phyloP scores from a whole-genome alignment of 2,888 invertebrate species.

The Tetragonisca angustula region DNA sequence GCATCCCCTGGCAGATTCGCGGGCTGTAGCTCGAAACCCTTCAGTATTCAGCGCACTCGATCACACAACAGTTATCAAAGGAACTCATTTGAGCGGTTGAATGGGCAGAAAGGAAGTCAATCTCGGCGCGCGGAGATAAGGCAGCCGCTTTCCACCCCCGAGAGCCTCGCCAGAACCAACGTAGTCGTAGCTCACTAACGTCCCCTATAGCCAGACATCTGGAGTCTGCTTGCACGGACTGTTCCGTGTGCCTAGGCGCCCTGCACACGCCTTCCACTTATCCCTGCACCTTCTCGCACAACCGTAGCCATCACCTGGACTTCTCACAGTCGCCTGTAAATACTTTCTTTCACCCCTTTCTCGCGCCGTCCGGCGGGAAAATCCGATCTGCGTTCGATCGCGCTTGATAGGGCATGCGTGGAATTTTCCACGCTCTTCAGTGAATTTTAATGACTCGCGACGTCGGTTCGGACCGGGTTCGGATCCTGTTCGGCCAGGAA shows the following conservation, averaged over 20 bases:
- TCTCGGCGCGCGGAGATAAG: slow-evolving; percentile 83
- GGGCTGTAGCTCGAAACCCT: slow-evolving; percentile 79
- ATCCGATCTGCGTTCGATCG: slow-evolving; percentile 23
- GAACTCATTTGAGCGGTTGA: slow-evolving; percentile 84
- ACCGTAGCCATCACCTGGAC: slow-evolving; percentile 59
- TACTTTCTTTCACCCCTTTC: slow-evolving; percentile 55
- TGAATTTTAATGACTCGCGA: not conserved
- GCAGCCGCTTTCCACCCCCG: slow-evolving; percentile 74
- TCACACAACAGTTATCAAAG: slow-evolving; percentile 84
- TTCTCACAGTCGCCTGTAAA: slow-evolving; percentile 72
- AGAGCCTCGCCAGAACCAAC: slow-evolving; percentile 51
- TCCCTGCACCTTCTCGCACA: slow-evolving; percentile 17
- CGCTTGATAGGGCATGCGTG: too few species aligned
- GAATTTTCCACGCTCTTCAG: too few species aligned
- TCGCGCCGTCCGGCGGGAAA: slow-evolving; percentile 20
- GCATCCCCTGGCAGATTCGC: slow-evolving; percentile 66
- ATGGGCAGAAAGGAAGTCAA: slow-evolving; percentile 84
- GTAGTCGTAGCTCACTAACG: slow-evolving; percentile 53
- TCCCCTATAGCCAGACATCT: slow-evolving; percentile 18
- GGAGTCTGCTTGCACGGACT: slow-evolving; percentile 47
- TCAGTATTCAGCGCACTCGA: slow-evolving; percentile 84
- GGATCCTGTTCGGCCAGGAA: not conserved
- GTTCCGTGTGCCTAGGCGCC: slow-evolving; percentile 40
- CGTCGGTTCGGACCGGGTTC: not conserved
- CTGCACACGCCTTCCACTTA: slow-evolving; percentile 53